Percentiles rank a stretch among this genome's conserved stretches.
Conservation (phyloP, 2,888 invertebrate genomes). For the Frankliniella fusca region DNA sequence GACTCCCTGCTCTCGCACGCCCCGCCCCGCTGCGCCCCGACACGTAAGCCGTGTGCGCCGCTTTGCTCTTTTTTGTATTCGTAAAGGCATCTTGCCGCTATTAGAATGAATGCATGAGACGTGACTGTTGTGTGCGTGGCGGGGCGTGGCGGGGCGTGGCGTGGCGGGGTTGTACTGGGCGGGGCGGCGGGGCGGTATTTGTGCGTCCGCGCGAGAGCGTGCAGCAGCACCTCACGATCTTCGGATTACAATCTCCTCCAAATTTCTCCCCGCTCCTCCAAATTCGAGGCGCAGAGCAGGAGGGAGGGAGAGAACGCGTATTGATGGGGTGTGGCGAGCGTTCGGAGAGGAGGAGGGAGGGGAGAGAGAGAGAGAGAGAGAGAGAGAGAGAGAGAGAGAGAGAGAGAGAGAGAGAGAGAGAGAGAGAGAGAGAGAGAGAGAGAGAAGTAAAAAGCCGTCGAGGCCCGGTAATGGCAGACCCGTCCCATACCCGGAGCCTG, state of each 20-base stretch:
- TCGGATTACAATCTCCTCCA: background rate
- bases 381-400: background rate
- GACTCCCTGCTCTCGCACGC: background rate
- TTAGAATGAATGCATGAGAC: constrained; percentile 13
- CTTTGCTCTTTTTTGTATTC: constrained; percentile 8
- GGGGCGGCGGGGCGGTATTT: background rate
- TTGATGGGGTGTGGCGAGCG: background rate
- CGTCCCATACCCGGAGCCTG: too few relatives aligned
- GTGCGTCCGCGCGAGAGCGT: background rate
- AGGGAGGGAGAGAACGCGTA: background rate
- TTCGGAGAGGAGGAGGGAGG: background rate
- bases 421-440: background rate
- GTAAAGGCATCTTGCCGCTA: constrained; percentile 12
- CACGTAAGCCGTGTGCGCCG: background rate
- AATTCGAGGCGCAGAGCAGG: background rate
- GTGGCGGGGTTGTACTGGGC: background rate
- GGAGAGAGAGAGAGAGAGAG: too few relatives aligned
- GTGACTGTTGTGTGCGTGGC: background rate
- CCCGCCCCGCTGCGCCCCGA: background rate
- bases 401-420: background rate
- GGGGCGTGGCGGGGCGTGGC: background rate
- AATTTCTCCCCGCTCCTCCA: background rate
- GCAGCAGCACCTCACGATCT: background rate
- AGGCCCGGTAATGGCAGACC: background rate
- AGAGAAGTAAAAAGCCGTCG: background rate